Percentiles rank a stretch among this genome's conserved stretches.
Conservation (phyloP, 2,113 vertebrate genomes). For the Ivindomyrus marchei region DNA sequence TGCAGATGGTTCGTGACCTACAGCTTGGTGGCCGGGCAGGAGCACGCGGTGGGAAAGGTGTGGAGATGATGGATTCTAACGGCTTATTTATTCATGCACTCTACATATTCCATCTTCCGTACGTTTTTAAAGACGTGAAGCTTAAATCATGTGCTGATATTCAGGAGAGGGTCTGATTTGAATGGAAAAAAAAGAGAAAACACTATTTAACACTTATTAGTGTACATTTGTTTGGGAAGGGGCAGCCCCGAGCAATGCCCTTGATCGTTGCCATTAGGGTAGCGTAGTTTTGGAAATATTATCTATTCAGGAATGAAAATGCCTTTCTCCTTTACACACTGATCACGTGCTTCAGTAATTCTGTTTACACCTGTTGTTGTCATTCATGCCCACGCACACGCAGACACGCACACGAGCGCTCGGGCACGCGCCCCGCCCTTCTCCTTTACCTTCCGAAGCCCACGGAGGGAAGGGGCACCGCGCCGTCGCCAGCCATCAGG, state of each 20-base stretch:
- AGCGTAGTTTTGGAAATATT: background rate
- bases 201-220: background rate
- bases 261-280: background rate
- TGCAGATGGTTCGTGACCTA: background rate
- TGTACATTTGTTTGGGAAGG: background rate
- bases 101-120: background rate
- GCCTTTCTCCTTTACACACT: background rate
- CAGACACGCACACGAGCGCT: background rate
- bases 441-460: background rate
- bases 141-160: background rate
- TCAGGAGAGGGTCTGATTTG: background rate
- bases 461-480: background rate
- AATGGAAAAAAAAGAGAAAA: background rate
- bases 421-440: background rate
- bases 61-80: background rate
- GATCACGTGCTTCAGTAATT: background rate
- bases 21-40: background rate
- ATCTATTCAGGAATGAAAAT: background rate
- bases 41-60: background rate
- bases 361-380: conserved; percentile 8
- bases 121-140: background rate
- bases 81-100: background rate
- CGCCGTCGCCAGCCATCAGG: background rate
- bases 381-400: background rate
- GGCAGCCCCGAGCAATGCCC: background rate